Conservation (phyloP, 2,113 vertebrate species). For the Arvicanthis niloticus region DNA sequence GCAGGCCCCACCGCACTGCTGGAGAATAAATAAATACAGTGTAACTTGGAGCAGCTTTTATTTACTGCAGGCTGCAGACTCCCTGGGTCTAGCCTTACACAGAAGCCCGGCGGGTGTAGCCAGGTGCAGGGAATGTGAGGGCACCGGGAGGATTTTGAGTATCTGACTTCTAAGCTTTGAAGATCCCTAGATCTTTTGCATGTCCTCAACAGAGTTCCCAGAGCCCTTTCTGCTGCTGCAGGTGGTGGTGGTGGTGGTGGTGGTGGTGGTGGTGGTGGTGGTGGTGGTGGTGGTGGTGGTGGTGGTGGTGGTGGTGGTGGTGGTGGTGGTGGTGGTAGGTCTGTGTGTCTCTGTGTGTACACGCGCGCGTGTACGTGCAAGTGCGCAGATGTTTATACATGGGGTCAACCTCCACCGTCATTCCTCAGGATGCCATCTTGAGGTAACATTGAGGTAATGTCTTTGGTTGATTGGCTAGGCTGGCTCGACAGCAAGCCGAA, state of each 20-base stretch:
- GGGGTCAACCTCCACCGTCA: not conserved
- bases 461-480: not conserved
- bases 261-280: too few species aligned
- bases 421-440: not conserved
- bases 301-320: too few species aligned
- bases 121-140: fast-evolving
- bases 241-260: too few species aligned
- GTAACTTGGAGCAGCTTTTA: conserved; percentile 17
- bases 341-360: not conserved
- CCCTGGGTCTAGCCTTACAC: not conserved
- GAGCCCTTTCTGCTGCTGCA: too few species aligned
- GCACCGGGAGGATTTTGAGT: fast-evolving
- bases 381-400: not conserved
- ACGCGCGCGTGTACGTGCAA: not conserved
- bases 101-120: not conserved
- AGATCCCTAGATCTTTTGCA: fast-evolving
- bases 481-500: too few species aligned
- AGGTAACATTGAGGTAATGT: not conserved
- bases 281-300: too few species aligned
- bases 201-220: not conserved
- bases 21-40: conserved; percentile 61
- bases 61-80: not conserved
- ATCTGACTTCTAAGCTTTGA: not conserved
- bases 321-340: too few species aligned
- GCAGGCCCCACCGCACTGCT: conserved; percentile 1